phyloP scores from a whole-genome alignment of 2,888 invertebrate species.

The Eubasilissa splendida region DNA sequence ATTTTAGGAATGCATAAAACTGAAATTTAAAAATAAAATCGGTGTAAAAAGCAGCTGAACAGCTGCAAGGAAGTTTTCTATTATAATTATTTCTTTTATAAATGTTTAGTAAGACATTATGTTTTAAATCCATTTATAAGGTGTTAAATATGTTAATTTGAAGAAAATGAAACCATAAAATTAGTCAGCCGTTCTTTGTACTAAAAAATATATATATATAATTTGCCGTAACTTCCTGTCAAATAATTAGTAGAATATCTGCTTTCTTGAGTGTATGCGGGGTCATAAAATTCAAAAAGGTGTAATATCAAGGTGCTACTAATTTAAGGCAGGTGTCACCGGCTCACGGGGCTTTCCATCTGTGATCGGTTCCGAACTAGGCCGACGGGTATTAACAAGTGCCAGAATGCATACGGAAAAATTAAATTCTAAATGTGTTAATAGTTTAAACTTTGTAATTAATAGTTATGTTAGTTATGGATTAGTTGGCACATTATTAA shows the following conservation, averaged over 20 bases:
- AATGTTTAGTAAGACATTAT: background rate
- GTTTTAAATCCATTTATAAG: background rate
- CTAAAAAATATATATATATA: conserved; percentile 10
- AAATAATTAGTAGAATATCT: conserved; percentile 2
- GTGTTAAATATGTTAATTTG: conserved; percentile 7
- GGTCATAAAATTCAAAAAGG: conserved; percentile 36
- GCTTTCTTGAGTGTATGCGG: background rate
- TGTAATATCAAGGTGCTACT: conserved; percentile 34
- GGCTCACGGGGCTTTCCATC: no score
- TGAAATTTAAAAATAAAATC: no score
- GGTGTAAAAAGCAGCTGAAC: background rate
- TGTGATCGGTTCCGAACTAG: no score
- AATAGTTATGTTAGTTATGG: no score
- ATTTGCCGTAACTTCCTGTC: conserved; percentile 21
- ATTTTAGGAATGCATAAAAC: no score
- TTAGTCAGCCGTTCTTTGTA: background rate
- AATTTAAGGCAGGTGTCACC: conserved; percentile 29
- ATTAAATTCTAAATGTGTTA: no score
- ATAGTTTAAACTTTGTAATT: no score
- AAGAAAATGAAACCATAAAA: conserved; percentile 5
- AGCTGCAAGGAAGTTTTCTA: background rate
- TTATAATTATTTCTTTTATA: background rate
- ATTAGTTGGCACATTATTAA: no score
- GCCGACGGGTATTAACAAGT: no score
- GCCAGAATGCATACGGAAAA: no score